Evolutionary conservation across 2,113 vertebrate genomes (phyloP), one percentile per base, ranked within the genome.

Genomic region (Stegastes partitus): DNA sequence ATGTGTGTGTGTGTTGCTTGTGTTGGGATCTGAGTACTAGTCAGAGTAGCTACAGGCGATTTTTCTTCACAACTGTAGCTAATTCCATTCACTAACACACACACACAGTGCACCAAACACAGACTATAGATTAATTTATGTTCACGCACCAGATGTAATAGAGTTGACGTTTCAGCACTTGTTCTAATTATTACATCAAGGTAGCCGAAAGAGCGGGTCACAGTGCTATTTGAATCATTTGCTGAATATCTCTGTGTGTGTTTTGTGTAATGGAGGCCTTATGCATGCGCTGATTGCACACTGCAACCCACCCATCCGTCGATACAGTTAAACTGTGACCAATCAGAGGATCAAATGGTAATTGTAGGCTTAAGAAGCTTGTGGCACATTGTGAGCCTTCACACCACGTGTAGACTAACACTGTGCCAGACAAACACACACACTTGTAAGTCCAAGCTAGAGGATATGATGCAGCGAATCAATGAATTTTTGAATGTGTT

Each of bases 271-370:
- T 7, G 54, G 34, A 68, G 47, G 58, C 25, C 9, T 8, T 67
- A 4, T 47, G 18, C n/a, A 23, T 63, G 18, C 57, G 54, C 61
- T 83, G 70, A 78, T 79, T 68, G 62, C 62, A 50, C 50, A 18
- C 47, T 39, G 15, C 26, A 73, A 53, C 50, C 74, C 51, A 39
- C 63, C 72, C 58, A n/a, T 75, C 63, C 67, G 64, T 42, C 3
- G 5, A 34, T 18, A n/a, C n/a, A 37, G 44, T 56, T 64, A 54
- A 72, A 63, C 69, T 65, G 68, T 22, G 64, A 49, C 80, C 82
- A 81, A 77, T 79, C 80, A 74, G 21, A 79, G 64, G 59, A 84
- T 84, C 61, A 84, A 78, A 74, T 58, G 42, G 56, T 87, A 83
- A 85, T 83, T 88, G 59, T n/a, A 73, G 74, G 56, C 49, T 81